Base-by-base conservation (phyloP, 64 coral and sea anemone species). In the Dendrophyllia cribrosa region DNA sequence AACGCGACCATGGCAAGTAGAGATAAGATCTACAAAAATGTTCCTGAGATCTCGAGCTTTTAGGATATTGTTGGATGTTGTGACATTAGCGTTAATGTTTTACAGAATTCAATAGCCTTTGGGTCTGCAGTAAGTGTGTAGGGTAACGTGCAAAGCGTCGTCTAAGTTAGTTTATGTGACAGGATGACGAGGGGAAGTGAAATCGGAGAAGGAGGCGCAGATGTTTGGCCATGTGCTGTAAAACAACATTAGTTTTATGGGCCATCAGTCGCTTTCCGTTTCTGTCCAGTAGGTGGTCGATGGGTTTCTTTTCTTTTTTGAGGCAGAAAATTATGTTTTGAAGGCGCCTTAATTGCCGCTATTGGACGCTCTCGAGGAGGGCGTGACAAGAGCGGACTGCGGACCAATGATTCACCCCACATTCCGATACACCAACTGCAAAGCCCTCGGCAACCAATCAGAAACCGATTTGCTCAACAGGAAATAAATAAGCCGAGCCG, bases 381-480 rank as follows among this genome's bases (percentile, higher is more conserved):
- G 80, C 80, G 78, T 52, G 69, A 75, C 25, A 49, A 74, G 55
- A 59, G 48, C 26, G 20, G 65, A 83, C 95, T 90, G 48, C 26
- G 20, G 65, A 83, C 95, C 95, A 96, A 93, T 96, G 64, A 65
- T 89, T 19, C 53, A 7, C 10, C 48, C 73, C 22, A 46, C 86
- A 96, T 96, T 84, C 95, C 90, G 79, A 96, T 85, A 89, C 90
- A 96, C 66, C 58, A 74, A 75, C 12, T 53, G 6, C 83, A 47
- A 60, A 61, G 71, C 72, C 78, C 95, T 82, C 86, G 85, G 95
- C 95, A 96, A 96, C 95, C 95, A 96, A 96, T 96, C 95, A 96
- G 23, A 87, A n/a, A 5, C 21, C 16, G 21, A 14, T 21, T 25
- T 43, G 20, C 14, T 23, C 48, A 74, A 96, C 90, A 89, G 95